These are phyloP conservation scores for Bothrops alternatus DNA, from an alignment of 2,797 vertebrate species.

Conservation along the genomic window DNA sequence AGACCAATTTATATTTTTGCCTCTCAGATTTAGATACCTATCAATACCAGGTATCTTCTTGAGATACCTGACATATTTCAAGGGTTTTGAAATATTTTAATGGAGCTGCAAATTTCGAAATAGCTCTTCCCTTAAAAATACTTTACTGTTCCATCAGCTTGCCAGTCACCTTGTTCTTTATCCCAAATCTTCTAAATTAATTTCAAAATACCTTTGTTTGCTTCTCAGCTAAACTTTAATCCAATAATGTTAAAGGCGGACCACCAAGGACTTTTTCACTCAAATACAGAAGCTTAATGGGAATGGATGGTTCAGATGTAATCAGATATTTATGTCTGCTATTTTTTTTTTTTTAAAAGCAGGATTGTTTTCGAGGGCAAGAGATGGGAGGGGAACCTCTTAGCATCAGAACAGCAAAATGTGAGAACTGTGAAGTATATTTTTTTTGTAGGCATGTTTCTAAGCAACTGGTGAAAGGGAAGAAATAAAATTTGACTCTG, in stretches of 20 bases:
- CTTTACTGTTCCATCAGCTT: background rate
- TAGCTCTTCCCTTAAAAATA: background rate
- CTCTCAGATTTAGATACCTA: background rate
- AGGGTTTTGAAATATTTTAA: background rate
- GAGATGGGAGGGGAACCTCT: slow-evolving; percentile 50
- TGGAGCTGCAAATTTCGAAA: background rate
- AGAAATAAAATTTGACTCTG: slow-evolving; percentile 68
- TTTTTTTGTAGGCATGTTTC: slow-evolving; percentile 68
- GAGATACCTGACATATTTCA: background rate
- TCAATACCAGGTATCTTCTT: background rate
- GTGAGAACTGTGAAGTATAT: slow-evolving; percentile 65
- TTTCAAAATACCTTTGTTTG: background rate
- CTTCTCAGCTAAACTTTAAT: background rate
- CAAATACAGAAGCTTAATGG: slow-evolving; percentile 4
- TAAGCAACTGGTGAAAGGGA: slow-evolving; percentile 66
- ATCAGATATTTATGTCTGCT: slow-evolving; percentile 38
- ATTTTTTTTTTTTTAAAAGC: slow-evolving; percentile 34
- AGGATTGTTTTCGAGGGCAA: slow-evolving; percentile 59
- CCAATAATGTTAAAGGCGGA: background rate
- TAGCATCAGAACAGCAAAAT: slow-evolving; percentile 56
- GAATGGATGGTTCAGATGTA: slow-evolving; percentile 19
- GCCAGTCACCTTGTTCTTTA: background rate
- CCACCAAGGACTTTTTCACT: background rate
- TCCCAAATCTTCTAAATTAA: background rate
- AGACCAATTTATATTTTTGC: background rate